A percentile compares a stretch with the other conserved stretches of the same genome.
phyloP scores from a whole-genome alignment of 2,113 vertebrate genomes.

The Apodemus speciosus region DNA sequence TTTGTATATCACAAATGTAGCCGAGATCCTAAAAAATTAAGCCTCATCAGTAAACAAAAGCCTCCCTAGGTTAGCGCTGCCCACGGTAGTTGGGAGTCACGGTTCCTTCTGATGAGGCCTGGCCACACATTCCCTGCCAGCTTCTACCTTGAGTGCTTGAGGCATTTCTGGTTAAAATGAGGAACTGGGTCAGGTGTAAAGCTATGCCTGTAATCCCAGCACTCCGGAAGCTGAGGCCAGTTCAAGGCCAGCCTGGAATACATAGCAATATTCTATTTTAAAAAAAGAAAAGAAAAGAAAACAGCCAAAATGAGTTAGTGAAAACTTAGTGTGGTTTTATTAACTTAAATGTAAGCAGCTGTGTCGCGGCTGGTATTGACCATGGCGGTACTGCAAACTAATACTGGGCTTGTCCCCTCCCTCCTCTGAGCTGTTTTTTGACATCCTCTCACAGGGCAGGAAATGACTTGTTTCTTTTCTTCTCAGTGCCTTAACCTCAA shows the following conservation, averaged over 20 bases:
- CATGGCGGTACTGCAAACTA: not conserved
- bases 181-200: not conserved
- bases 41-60: not conserved
- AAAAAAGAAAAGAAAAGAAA: not conserved
- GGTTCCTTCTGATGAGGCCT: not conserved
- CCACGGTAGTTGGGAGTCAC: not conserved
- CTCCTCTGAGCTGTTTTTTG: not conserved
- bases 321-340: not conserved
- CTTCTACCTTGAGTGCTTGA: not conserved
- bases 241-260: not conserved
- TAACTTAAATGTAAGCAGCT: not conserved
- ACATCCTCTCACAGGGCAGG: constrained; percentile 23
- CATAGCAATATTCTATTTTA: not conserved
- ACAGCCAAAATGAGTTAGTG: not conserved
- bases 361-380: not conserved
- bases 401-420: not conserved
- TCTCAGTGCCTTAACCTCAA: not conserved
- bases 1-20: not conserved
- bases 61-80: too few relatives aligned
- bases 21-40: not conserved
- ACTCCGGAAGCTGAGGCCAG: not conserved
- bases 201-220: not conserved
- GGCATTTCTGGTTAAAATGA: not conserved
- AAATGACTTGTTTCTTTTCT: constrained; percentile 2
- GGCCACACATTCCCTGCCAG: not conserved